Evolutionary conservation across 2,888 invertebrate genomes (phyloP), one percentile per base, ranked within the genome.

Genomic region (Gari tellinella): DNA sequence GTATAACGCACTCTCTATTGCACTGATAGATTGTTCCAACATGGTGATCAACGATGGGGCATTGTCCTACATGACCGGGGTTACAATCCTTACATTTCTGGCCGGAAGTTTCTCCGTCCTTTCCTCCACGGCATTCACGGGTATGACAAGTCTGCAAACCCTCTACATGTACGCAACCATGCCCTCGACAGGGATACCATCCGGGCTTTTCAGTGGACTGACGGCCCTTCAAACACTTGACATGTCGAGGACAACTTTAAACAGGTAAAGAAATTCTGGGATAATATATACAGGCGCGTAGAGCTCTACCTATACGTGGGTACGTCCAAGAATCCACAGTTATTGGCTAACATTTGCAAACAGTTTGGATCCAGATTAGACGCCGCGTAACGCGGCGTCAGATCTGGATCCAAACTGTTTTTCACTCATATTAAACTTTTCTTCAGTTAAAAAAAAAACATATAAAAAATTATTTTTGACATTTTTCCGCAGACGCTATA

Each of bases 201-300:
- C 55, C 3, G 72, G 72, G 1, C 38, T 72, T 14, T 53, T 72
- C n/a, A 52, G 41, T n/a, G 72, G 64, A 23, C 53, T 72, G 48
- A 56, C 72, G 2, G 58, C 31, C 15, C 51, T 72, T 2, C 37
- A 37, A 1, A 23, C n/a, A 14, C 38, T 72, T 2, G 72, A 72
- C 21, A 65, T 72, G 72, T 65, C 72, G 10, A 46, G 60, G 26
- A 65, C 65, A 40, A 17, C 38, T 3, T 12, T 72, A 17, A 37
- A 65, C 49, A 72, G 65, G 72, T 72, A 41, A 45, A 0, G 17
- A 41, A 15, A 31, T 31, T 31, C 31, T 31, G 31, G 31, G 31
- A 10, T n/a, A n/a, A n/a, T n/a, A n/a, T n/a, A n/a, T n/a, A n/a
- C n/a, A n/a, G n/a, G n/a, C n/a, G n/a, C n/a, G n/a, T n/a, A n/a